A percentile compares a stretch with the other conserved stretches of the same genome.
Evolutionary conservation across 1,140 invertebrate genomes (phyloP).

Genomic region (Trinorchestia longiramus): DNA sequence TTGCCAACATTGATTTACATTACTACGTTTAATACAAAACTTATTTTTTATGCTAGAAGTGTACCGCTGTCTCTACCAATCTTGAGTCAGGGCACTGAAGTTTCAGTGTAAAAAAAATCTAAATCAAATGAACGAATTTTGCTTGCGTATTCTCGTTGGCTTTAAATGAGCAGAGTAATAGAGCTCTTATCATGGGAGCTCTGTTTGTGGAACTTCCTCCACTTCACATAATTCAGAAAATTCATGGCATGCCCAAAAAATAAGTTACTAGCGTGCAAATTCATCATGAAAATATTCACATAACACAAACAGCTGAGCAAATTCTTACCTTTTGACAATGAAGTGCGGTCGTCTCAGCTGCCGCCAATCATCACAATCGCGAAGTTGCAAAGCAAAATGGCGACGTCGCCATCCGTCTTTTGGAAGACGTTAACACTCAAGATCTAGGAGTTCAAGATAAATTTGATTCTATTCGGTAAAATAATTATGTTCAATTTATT

Average conservation of each 20-base stretch:
- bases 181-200: neutral
- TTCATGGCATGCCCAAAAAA: neutral
- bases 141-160: no score
- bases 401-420: neutral
- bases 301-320: neutral
- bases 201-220: no score
- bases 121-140: no score
- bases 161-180: neutral
- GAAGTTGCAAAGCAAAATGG: neutral
- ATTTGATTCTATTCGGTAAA: no score
- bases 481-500: no score
- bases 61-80: no score
- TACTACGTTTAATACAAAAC: no score
- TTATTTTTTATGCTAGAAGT: no score
- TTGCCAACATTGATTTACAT: no score
- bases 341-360: neutral
- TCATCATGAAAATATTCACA: neutral
- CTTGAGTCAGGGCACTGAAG: no score
- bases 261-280: neutral
- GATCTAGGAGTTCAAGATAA: neutral
- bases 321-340: neutral
- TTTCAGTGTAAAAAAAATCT: no score
- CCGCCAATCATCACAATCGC: neutral
- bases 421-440: neutral
- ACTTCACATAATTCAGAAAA: neutral